Evolutionary conservation across 2,888 invertebrate species (phyloP), one percentile per base, ranked within the genome.

Genomic region (Tenthredo distinguenda): DNA sequence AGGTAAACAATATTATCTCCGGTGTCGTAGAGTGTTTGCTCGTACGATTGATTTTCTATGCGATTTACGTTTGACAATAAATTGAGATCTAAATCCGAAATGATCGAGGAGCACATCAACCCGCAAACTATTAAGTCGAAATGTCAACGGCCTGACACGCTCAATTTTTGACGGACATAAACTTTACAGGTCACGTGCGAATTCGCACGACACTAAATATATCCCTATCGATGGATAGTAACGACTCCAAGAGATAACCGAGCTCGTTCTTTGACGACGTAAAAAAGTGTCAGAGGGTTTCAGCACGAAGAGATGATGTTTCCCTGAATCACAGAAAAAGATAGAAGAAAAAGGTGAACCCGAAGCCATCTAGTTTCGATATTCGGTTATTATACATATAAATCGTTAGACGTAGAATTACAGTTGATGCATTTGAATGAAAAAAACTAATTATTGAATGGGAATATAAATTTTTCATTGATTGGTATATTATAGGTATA

Each of bases 1-100:
- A 68, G 12, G 83, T 71, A 83, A 83, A 83, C 83, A 83, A 34
- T 83, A 71, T 47, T 47, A 68, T 68, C 58, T 62, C 18, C 34
- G 31, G 26, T 68, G 26, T 65, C 1, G 68, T 47, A 18, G 7
- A 43, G 43, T 47, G 58, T 77, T 31, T 55, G 15, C 9, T 77
- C 34, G 18, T 40, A 18, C 58, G 40, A 34, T 37, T 62, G 18
- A n/a, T 40, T 62, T 37, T 40, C n/a, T 18, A 31, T 81, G 5
- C 9, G 7, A 77, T 34, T 31, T 21, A 43, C 43, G 21, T 43
- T 74, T 43, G 43, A 68, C 68, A 34, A 68, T 68, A 55, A 15
- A 50, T 31, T 50, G 47, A 50, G 47, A 55, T 77, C 50, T 77
- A 50, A 55, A 76, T 76, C 26, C 47, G n/a, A 47, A 47, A 76